Percentiles rank a stretch among this genome's conserved stretches.
Conservation (phyloP, 2,888 invertebrate genomes). For the Leucophenga montana region DNA sequence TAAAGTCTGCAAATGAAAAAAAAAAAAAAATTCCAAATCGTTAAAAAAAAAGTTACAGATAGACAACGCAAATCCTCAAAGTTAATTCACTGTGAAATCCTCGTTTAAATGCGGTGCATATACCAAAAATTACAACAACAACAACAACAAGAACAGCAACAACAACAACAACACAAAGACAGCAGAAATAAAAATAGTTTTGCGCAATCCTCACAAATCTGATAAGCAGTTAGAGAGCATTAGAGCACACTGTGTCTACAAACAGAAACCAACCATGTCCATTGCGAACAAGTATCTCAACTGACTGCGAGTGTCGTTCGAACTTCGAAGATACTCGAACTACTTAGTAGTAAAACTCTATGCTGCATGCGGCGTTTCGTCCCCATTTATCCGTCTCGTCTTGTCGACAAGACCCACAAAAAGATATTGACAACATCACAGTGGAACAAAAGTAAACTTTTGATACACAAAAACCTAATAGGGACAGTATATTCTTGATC, state of each 20-base stretch:
- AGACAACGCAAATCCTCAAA: conserved; percentile 30
- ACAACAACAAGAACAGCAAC: no score
- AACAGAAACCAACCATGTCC: conserved; percentile 25
- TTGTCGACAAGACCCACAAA: background rate
- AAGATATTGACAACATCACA: no score
- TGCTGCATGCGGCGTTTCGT: background rate
- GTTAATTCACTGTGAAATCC: conserved; percentile 37
- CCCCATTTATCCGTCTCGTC: background rate
- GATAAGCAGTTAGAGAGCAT: conserved; percentile 62
- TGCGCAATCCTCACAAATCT: conserved; percentile 62
- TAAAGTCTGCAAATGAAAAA: conserved; percentile 38
- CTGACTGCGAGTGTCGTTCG: background rate
- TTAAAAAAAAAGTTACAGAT: conserved; percentile 2
- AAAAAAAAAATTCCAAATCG: background rate
- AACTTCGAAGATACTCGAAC: background rate
- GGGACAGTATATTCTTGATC: no score
- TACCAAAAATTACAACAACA: conserved; percentile 28
- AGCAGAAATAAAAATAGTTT: conserved; percentile 54
- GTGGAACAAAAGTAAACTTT: no score
- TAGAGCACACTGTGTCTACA: conserved; percentile 41
- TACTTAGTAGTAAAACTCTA: no score
- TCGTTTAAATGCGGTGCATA: conserved; percentile 45
- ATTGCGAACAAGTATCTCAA: background rate
- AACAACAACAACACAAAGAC: no score
- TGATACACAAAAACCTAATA: no score